Evolutionary conservation across 2,797 vertebrate genomes (phyloP).

Genomic region (Taenioides sp.): DNA sequence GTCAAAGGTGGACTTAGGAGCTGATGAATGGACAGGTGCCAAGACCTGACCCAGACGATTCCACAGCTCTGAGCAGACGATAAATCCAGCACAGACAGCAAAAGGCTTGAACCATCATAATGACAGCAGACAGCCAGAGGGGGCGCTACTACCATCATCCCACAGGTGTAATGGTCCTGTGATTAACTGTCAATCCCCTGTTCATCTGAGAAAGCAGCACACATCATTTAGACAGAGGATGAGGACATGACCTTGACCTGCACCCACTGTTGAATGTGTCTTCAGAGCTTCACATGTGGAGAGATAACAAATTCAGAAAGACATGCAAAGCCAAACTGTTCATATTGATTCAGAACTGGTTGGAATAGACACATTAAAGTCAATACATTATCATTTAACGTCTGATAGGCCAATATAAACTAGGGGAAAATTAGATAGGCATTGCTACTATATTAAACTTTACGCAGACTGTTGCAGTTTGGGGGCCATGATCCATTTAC

Average conservation of each 20-base stretch:
- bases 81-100: conserved; percentile 68
- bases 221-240: conserved; percentile 69
- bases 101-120: conserved; percentile 64
- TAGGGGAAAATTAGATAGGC: background rate
- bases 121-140: conserved; percentile 63
- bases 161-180: conserved; percentile 75
- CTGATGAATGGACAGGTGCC: conserved; percentile 71
- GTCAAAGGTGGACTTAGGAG: conserved; percentile 43
- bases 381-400: background rate
- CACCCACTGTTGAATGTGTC: conserved; percentile 14
- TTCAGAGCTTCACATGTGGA: conserved; percentile 18
- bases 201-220: conserved; percentile 70
- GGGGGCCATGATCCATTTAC: background rate
- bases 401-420: background rate
- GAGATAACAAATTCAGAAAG: conserved; percentile 11
- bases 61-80: conserved; percentile 58
- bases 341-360: background rate
- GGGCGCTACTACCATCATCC: conserved; percentile 47
- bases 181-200: conserved; percentile 79
- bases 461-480: background rate
- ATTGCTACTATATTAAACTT: background rate
- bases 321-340: background rate
- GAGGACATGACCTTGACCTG: conserved; percentile 71
- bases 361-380: background rate
- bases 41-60: conserved; percentile 49